phyloP scores from a whole-genome alignment of 1,140 invertebrate species.

The Drosophila baimaii region DNA sequence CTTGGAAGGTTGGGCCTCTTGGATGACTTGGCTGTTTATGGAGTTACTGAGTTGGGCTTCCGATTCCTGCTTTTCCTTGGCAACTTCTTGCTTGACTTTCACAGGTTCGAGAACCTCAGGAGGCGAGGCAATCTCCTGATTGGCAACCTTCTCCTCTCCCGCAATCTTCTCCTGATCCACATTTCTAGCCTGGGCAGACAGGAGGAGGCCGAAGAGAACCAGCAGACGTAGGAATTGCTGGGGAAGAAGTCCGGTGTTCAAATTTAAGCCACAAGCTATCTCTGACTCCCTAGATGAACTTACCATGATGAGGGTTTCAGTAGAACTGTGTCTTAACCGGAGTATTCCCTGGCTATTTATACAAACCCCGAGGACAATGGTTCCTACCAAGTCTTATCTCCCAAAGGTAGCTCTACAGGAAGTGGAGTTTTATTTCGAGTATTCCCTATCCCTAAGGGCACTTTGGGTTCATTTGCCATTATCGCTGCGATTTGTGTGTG shows the following conservation, averaged over 20 bases:
- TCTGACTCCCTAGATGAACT: slow-evolving; percentile 24
- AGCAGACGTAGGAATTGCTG: slow-evolving; percentile 47
- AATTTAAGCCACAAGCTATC: neutral
- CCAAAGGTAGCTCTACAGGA: slow-evolving; percentile 22
- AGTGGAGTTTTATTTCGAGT: slow-evolving; percentile 40
- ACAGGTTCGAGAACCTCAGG: neutral
- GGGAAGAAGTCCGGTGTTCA: neutral
- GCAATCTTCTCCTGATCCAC: slow-evolving; percentile 13
- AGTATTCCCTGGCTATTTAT: slow-evolving; percentile 46
- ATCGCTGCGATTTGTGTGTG: slow-evolving; percentile 41
- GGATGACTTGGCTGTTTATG: neutral
- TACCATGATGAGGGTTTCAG: slow-evolving; percentile 70
- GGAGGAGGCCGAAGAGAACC: slow-evolving; percentile 41
- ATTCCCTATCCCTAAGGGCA: slow-evolving; percentile 31
- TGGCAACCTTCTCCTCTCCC: slow-evolving; percentile 9
- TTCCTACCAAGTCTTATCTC: neutral
- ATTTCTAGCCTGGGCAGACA: slow-evolving; percentile 30
- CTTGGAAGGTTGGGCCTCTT: neutral
- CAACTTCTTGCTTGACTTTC: slow-evolving; percentile 11
- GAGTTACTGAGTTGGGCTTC: neutral
- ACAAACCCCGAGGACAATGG: slow-evolving; percentile 20
- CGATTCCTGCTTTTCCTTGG: neutral
- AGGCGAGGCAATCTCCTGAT: neutral
- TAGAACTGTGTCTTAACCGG: slow-evolving; percentile 54
- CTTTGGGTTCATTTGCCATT: slow-evolving; percentile 24